These are phyloP conservation scores for Etheostoma spectabile DNA, from an alignment of 2,113 vertebrate species.

Conservation along the genomic window DNA sequence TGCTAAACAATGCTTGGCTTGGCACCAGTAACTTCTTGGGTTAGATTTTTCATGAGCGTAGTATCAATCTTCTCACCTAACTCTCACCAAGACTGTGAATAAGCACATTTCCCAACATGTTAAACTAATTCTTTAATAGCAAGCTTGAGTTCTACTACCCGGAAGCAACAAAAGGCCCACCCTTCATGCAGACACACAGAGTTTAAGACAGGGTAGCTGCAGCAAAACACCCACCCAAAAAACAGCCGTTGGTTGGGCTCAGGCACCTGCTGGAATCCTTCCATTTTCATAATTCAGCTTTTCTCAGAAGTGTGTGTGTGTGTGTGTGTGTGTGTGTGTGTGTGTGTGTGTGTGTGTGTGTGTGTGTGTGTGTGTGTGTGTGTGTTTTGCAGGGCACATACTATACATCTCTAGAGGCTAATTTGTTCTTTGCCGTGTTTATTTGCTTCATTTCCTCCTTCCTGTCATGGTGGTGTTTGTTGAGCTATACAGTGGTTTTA, in stretches of 20 bases:
- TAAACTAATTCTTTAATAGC: neutral
- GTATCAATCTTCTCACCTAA: neutral
- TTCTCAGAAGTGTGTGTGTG: constrained; percentile 19
- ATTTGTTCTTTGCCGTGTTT: constrained; percentile 19
- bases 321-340: no score
- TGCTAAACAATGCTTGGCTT: neutral
- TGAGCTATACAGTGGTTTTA: constrained; percentile 24
- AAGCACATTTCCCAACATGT: neutral
- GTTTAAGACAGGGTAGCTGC: neutral
- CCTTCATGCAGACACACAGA: neutral
- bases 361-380: neutral
- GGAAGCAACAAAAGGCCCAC: neutral
- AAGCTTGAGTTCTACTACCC: neutral
- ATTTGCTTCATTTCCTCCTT: constrained; percentile 57
- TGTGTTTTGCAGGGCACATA: constrained; percentile 19
- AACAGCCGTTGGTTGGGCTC: neutral
- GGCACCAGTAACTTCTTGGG: neutral
- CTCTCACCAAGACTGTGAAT: neutral
- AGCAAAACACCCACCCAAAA: constrained; percentile 2
- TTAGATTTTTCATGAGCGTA: neutral
- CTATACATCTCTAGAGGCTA: constrained; percentile 22
- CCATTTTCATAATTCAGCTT: neutral
- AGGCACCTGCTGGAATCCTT: neutral
- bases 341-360: neutral
- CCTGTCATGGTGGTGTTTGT: constrained; percentile 29